These are phyloP conservation scores for Numida meleagris DNA, from an alignment of 2,113 vertebrate species.

Conservation along the genomic window DNA sequence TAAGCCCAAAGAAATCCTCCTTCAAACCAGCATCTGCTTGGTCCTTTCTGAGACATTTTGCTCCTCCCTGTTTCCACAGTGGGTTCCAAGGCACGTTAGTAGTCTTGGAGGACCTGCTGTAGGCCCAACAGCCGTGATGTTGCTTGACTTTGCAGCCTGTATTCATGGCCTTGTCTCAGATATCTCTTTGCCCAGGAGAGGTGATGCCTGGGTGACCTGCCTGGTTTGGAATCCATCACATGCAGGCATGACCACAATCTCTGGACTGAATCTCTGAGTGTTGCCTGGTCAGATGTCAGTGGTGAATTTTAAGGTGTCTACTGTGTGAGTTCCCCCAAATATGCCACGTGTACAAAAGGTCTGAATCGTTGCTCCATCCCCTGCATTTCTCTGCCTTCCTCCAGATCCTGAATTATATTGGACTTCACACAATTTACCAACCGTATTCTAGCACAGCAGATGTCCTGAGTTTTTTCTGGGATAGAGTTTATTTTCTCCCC, in stretches of 20 bases:
- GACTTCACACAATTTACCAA: not conserved
- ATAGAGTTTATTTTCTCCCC: not conserved
- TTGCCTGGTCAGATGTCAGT: not conserved
- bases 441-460: not conserved
- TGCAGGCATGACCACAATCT: not conserved
- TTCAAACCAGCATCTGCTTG: not conserved
- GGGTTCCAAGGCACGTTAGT: not conserved
- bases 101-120: not conserved
- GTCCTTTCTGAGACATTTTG: not conserved
- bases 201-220: not conserved
- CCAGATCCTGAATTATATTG: not conserved
- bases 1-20: not conserved
- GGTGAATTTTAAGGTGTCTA: not conserved
- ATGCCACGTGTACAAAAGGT: not conserved
- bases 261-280: not conserved
- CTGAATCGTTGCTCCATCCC: not conserved
- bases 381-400: not conserved
- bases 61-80: fast-evolving
- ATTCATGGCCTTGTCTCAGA: not conserved
- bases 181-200: fast-evolving
- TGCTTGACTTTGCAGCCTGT: not conserved
- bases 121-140: not conserved
- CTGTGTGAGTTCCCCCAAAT: not conserved
- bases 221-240: not conserved
- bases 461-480: not conserved